These are phyloP conservation scores for Perdix hodgsoniae DNA, from an alignment of 2,797 vertebrate species.

Conservation along the genomic window DNA sequence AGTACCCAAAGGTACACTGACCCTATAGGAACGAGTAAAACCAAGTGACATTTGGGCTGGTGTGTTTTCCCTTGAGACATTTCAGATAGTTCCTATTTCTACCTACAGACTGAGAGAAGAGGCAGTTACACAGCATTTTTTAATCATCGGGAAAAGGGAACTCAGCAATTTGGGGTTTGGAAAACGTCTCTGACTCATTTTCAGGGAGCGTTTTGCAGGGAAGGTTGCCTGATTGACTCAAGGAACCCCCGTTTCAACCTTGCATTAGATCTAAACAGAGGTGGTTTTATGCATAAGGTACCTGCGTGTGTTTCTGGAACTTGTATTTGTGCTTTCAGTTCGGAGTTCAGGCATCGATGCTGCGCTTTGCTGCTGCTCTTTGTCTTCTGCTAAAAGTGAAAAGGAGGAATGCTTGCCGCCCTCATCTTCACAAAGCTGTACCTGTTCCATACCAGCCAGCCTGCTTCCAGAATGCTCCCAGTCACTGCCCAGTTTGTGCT, in stretches of 20 bases:
- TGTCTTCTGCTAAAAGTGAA: background rate
- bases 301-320: background rate
- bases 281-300: background rate
- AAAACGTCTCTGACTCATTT: background rate
- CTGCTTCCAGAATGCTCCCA: rapidly evolving
- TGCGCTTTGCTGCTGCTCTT: background rate
- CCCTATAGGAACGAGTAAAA: background rate
- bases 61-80: background rate
- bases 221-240: rapidly evolving
- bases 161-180: background rate
- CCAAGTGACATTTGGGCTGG: background rate
- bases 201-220: background rate
- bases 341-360: background rate
- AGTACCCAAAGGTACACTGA: background rate
- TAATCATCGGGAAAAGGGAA: background rate
- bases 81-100: background rate
- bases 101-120: background rate
- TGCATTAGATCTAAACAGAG: rapidly evolving
- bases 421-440: background rate
- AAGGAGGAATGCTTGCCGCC: background rate
- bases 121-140: background rate
- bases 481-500: background rate
- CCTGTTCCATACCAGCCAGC: background rate
- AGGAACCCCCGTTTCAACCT: background rate
- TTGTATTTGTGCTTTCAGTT: background rate